Base-by-base conservation (phyloP, 2,888 invertebrate genomes). In the Diadegma fenestrale region DNA sequence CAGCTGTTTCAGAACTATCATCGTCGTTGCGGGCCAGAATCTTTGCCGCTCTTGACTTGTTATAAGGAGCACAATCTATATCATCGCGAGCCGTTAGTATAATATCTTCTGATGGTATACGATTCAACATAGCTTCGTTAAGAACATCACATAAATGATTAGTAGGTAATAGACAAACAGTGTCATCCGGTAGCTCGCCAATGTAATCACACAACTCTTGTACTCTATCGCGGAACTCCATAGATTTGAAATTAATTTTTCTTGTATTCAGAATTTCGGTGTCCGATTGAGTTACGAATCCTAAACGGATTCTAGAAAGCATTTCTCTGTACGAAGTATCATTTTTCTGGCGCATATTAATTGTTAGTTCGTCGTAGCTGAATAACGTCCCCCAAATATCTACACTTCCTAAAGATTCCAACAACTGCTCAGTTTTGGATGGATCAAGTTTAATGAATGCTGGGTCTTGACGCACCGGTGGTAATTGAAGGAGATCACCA, bases 401-500 rank as follows among this genome's bases (percentile, higher is more conserved):
- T 14, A 85, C 84, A 22, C 78, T 86, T 77, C 87, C 89, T 17
- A 89, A 75, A 41, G 88, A 87, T 19, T 85, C 83, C 10, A 88
- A 22, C 54, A 84, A 85, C 79, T 91, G 91, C 30, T 88, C 79
- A 41, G 82, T 82, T 77, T 89, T 87, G 33, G 87, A 30, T 73
- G 81, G 77, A 1, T 87, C 76, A 43, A 92, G 78, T 86, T 89
- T 85, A 51, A 88, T 85, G 78, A 89, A 92, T 22, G 89, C 86
- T 14, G 91, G 90, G 41, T 88, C 81, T 85, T 90, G 89, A 69
- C 86, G 88, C 26, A 91, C 91, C 5, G 91, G 91, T n/a, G 91
- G 91, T 17, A 92, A 88, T 84, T 80, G 78, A 17, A 77, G 66
- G 30, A 84, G 68, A 58, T 84, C 84, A 12, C 43, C 43, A 43